Base-by-base conservation (phyloP, 2,888 invertebrate species). In the Trichopria drosophilae region DNA sequence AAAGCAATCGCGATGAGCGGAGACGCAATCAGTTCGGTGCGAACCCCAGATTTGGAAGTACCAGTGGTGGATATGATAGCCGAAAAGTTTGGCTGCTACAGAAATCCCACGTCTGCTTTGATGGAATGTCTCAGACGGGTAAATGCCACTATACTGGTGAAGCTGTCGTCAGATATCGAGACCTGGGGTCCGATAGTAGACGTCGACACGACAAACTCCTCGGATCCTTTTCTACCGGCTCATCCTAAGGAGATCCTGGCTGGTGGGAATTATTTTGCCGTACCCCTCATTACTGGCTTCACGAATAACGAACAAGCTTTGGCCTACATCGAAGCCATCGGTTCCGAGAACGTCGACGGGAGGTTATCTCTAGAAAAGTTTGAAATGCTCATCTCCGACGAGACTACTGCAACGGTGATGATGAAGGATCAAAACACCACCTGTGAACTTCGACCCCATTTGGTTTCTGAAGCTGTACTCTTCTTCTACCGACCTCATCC, bases 1-100 rank as follows among this genome's bases (percentile, higher is more conserved):
- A 88, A 87, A 71, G 88, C 87, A 0, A 88, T 91, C 41, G 83
- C 85, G 10, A 90, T 91, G 89, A 90, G 90, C 57, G 90, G 89
- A 0, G 88, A 85, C 64, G 82, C 86, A 0, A 73, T 88, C 4
- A 80, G 81, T 20, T 81, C 84, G 2, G 83, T 89, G 0, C 81
- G 83, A 51, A 80, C 80, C 41, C 84, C 86, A 0, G 77, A 81
- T 55, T 82, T 83, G 57, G 87, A 85, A 69, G 69, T 81, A 9
- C 70, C 78, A 1, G 79, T 85, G 0, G 78, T 89, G 3, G 84
- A 87, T 57, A 23, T 53, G 53, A 52, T 56, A 3, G 82, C 85
- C 0, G 81, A 75, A 32, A 81, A 81, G 4, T 88, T 88, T 66
- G 83, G 83, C 10, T 90, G 90, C 62, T 81, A 81, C 57, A 79